Percentiles rank a stretch among this genome's conserved stretches.
Conservation (phyloP, 2,797 vertebrate species). For the Cirrhinus molitorella region DNA sequence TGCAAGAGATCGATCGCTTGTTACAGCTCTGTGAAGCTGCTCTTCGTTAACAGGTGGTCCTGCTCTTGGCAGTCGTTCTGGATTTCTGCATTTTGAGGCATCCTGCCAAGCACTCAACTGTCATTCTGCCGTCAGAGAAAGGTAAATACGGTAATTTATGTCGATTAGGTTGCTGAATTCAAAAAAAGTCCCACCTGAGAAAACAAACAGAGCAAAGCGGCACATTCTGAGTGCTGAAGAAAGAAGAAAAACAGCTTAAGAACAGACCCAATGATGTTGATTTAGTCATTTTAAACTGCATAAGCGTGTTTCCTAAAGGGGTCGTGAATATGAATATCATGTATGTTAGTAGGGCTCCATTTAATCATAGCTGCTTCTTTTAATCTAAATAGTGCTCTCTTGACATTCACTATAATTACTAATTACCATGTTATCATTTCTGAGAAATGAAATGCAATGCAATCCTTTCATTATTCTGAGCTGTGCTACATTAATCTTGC, state of each 20-base stretch:
- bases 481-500: background rate
- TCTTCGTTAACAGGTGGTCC: constrained; percentile 17
- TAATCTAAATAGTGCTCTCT: constrained; percentile 11
- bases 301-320: background rate
- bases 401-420: constrained; percentile 29
- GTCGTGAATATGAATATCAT: constrained; percentile 1
- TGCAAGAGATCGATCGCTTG: background rate
- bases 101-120: constrained; percentile 4
- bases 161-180: background rate
- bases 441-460: constrained; percentile 2
- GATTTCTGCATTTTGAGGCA: background rate
- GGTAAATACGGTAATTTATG: background rate
- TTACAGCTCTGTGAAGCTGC: constrained; percentile 9
- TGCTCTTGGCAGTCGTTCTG: background rate
- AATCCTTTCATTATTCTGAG: constrained; percentile 16
- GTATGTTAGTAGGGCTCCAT: background rate
- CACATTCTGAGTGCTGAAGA: background rate
- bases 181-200: background rate
- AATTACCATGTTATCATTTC: constrained; percentile 15
- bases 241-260: background rate
- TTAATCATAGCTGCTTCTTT: background rate
- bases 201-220: constrained; percentile 3
- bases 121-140: background rate
- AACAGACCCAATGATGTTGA: background rate
- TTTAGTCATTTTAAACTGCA: background rate